A percentile compares a stretch with the other conserved stretches of the same genome.
Conservation (phyloP, 2,888 invertebrate species). For the Drosophila lacicola region DNA sequence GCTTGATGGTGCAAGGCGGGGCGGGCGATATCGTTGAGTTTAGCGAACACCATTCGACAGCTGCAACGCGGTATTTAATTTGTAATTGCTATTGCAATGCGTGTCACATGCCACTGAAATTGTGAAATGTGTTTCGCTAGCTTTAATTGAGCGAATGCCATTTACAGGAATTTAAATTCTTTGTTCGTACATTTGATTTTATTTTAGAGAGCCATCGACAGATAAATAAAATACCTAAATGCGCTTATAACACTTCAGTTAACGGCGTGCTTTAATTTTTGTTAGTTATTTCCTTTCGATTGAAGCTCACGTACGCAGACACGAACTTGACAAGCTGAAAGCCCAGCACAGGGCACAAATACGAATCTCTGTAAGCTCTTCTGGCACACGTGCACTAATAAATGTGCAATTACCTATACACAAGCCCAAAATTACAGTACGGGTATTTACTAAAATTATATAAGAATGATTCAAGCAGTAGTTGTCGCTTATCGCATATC, state of each 20-base stretch:
- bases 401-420: neutral
- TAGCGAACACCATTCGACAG: conserved; percentile 50
- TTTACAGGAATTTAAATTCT: conserved; percentile 11
- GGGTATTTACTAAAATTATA: no score
- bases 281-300: no score
- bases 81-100: conserved; percentile 69
- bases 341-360: neutral
- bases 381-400: neutral
- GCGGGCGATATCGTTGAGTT: conserved; percentile 29
- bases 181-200: conserved; percentile 1
- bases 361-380: no score
- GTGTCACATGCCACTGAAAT: conserved; percentile 60
- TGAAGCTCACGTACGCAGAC: no score
- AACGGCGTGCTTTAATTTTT: no score
- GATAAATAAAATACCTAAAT: neutral
- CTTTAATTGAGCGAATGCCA: conserved; percentile 60
- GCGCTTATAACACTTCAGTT: neutral
- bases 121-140: neutral
- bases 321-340: neutral
- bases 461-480: no score
- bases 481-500: no score
- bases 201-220: neutral
- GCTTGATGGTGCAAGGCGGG: neutral
- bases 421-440: no score
- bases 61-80: conserved; percentile 68